These are phyloP conservation scores for Hydractinia echinata DNA, from an alignment of 30 jellyfish, hydroid and myxozoan genomes.

Conservation along the genomic window DNA sequence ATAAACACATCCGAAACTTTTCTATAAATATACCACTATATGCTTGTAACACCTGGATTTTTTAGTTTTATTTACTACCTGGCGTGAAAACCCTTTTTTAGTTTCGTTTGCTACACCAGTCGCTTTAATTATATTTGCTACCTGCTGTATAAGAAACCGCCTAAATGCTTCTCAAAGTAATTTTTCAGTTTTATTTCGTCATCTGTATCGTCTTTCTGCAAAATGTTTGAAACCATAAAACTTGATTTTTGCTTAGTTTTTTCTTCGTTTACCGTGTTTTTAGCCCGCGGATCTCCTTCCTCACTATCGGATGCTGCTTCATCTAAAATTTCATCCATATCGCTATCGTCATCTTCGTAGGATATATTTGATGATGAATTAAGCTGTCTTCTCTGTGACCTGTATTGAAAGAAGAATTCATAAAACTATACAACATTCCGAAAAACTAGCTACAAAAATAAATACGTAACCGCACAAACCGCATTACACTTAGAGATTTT, in stretches of 20 bases:
- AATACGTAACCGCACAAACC: neutral
- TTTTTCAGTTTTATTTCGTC: neutral
- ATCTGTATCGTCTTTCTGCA: constrained; percentile 1
- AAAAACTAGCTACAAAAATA: neutral
- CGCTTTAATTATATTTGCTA: too few relatives aligned
- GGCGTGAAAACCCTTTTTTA: too few relatives aligned
- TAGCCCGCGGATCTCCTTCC: neutral
- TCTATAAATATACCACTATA: too few relatives aligned
- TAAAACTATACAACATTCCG: neutral
- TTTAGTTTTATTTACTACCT: too few relatives aligned
- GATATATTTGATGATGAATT: neutral
- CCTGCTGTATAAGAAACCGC: too few relatives aligned
- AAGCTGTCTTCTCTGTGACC: neutral
- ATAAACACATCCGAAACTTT: too few relatives aligned
- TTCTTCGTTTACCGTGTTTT: neutral
- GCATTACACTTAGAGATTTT: too few relatives aligned
- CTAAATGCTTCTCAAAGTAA: too few relatives aligned
- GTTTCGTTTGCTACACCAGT: too few relatives aligned
- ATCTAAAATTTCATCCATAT: neutral
- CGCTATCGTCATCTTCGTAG: constrained; percentile 13
- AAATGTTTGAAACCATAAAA: constrained; percentile 18
- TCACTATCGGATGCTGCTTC: constrained; percentile 5
- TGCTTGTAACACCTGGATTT: too few relatives aligned
- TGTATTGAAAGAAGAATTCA: neutral
- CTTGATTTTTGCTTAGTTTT: neutral